These are phyloP conservation scores for Hyperopisus bebe DNA, from an alignment of 2,113 vertebrate species.

Conservation along the genomic window DNA sequence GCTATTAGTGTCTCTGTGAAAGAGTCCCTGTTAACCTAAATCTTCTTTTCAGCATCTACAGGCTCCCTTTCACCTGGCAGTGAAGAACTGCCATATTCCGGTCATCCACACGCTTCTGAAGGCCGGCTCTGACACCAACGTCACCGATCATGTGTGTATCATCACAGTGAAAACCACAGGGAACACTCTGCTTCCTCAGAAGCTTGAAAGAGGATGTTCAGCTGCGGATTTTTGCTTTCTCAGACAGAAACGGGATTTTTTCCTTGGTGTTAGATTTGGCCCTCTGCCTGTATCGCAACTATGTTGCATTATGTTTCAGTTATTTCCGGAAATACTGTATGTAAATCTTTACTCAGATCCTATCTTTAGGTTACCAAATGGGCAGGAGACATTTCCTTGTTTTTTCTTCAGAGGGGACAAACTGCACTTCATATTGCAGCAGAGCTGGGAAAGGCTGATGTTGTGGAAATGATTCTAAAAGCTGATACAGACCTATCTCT, in stretches of 20 bases:
- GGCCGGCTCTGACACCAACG: conserved; percentile 59
- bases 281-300: neutral
- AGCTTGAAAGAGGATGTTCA: neutral
- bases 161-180: neutral
- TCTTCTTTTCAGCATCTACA: conserved; percentile 60
- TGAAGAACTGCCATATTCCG: conserved; percentile 60
- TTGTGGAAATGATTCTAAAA: conserved; percentile 77
- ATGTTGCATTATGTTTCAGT: neutral
- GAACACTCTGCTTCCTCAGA: neutral
- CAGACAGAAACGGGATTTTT: neutral
- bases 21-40: neutral
- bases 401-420: conserved; percentile 66
- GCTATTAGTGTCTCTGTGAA: neutral
- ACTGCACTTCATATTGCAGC: conserved; percentile 76
- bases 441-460: conserved; percentile 73
- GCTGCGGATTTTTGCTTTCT: neutral
- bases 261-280: neutral
- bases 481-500: conserved; percentile 64
- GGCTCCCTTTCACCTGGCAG: conserved; percentile 74
- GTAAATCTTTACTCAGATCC: neutral
- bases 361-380: neutral
- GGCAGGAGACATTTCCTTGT: neutral
- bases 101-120: conserved; percentile 68
- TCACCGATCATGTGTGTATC: conserved; percentile 65
- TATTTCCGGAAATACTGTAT: neutral